Evolutionary conservation across 2,113 vertebrate species (phyloP), one percentile per base, ranked within the genome.

Genomic region (Pelecanoides urinatrix): DNA sequence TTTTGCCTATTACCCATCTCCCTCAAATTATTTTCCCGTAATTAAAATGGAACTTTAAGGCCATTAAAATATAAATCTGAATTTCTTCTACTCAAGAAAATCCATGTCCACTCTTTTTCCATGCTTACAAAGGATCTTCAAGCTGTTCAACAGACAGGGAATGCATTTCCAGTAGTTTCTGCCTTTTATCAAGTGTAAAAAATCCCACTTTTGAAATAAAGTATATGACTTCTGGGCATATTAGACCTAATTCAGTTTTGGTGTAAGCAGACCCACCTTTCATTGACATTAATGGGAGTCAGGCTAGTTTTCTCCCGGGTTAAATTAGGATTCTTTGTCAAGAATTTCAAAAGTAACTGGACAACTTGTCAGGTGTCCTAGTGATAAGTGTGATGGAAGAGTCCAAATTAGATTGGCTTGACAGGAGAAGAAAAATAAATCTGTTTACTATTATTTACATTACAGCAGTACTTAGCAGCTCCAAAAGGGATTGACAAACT

Each of bases 31-130:
- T 98, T 98, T 98, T 95, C 88, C 96, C 50, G 0, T 98, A 98
- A 98, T 98, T 98, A 98, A 98, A 98, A 98, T 95, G 82, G 94
- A 98, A 98, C 94, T 97, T 98, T 97, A 93, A 89, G 58, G 77
- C 82, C 96, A 96, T 94, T 96, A 96, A 97, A 96, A 94, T 71
- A 95, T 36, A 30, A 91, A 90, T 88, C 96, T 95, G 93, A 96
- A 91, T 97, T 97, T 96, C 44, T 89, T 94, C 75, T 91, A 79
- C 74, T 93, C 53, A 87, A 76, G 92, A 87, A 92, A 97, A 92
- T 88, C 80, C 53, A 70, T 89, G 85, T 81, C 53, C 76, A 86
- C 45, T 88, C 55, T 77, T 86, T 92, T 93, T 30, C 21, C 56
- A 32, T 94, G 68, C 63, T 86, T 95, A 59, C 38, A 89, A 47